Evolutionary conservation across 2,888 invertebrate genomes (phyloP).

Genomic region (Scaptomyza tumidula): DNA sequence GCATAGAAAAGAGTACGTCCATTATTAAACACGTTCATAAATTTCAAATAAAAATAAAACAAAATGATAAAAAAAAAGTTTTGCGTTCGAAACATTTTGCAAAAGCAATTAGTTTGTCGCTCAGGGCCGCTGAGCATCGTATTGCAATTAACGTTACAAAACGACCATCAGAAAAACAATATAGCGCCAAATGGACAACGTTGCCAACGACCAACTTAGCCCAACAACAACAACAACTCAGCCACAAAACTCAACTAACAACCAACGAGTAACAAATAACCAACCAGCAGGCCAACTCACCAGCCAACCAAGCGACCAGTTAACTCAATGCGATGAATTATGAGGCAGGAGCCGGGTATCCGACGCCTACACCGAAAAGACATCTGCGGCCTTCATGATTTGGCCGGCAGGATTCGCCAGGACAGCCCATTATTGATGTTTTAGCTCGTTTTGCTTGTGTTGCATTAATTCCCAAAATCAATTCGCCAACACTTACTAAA

Average conservation of each 20-base stretch:
- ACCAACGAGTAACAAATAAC: constrained; percentile 3
- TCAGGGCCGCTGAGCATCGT: constrained; percentile 66
- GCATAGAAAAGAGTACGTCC: constrained; percentile 9
- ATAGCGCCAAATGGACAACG: constrained; percentile 56
- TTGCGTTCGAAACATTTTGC: constrained; percentile 55
- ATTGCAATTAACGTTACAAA: constrained; percentile 73
- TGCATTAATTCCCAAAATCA: constrained; percentile 36
- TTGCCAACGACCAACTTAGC: constrained; percentile 9
- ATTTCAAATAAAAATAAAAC: constrained; percentile 47
- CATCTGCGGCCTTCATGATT: constrained; percentile 26
- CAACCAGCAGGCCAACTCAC: constrained; percentile 1
- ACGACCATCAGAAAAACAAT: constrained; percentile 62
- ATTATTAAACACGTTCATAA: constrained; percentile 61
- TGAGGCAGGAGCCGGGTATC: constrained; percentile 46
- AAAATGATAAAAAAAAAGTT: constrained; percentile 19
- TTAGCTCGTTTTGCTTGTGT: constrained; percentile 9
- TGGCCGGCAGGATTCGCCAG: not conserved
- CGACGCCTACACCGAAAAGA: constrained; percentile 28
- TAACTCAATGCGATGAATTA: constrained; percentile 67
- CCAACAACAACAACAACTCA: constrained; percentile 4
- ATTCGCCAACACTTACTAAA: constrained; percentile 26
- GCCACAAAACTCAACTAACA: not conserved
- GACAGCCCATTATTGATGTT: constrained; percentile 6
- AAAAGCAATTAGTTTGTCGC: constrained; percentile 75
- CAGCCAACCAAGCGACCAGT: constrained; percentile 36